phyloP scores from a whole-genome alignment of 2,797 vertebrate genomes.

The Kryptolebias ocellatus region DNA sequence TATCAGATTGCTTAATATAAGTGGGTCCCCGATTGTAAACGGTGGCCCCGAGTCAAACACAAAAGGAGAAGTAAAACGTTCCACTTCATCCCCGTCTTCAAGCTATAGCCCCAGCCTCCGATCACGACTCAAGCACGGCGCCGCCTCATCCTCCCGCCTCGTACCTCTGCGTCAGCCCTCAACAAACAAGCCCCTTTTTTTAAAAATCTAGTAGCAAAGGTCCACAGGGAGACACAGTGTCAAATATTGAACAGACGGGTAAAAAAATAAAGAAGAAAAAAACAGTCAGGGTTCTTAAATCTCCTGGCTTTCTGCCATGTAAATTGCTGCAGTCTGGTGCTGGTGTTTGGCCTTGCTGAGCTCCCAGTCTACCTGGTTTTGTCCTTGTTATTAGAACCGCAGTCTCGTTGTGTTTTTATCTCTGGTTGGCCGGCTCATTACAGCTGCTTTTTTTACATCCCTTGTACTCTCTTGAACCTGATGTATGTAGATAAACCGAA shows the following conservation, averaged over 20 bases:
- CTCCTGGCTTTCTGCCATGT: conserved; percentile 25
- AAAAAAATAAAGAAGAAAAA: conserved; percentile 27
- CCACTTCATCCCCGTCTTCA: conserved; percentile 59
- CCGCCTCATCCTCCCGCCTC: conserved; percentile 20
- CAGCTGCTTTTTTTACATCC: conserved; percentile 23
- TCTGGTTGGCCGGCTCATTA: conserved; percentile 37
- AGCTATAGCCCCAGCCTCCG: conserved; percentile 15
- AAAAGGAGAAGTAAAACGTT: conserved; percentile 57
- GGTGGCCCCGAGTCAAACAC: conserved; percentile 31
- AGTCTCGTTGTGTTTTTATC: conserved; percentile 31
- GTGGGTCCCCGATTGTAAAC: conserved; percentile 51
- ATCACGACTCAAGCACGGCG: background rate
- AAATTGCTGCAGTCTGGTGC: conserved; percentile 33
- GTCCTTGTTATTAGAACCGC: conserved; percentile 34
- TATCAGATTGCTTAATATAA: conserved; percentile 68
- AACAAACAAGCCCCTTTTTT: conserved; percentile 29
- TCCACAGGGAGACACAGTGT: conserved; percentile 46
- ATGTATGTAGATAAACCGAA: conserved; percentile 27
- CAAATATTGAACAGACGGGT: conserved; percentile 32
- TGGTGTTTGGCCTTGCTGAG: conserved; percentile 36
- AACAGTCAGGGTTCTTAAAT: conserved; percentile 44
- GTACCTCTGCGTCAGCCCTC: conserved; percentile 2
- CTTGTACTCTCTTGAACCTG: conserved; percentile 24
- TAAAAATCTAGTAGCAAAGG: conserved; percentile 35
- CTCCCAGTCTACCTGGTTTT: conserved; percentile 28